phyloP scores from a whole-genome alignment of 2,888 invertebrate genomes.

The Noctuana brunneofusca region DNA sequence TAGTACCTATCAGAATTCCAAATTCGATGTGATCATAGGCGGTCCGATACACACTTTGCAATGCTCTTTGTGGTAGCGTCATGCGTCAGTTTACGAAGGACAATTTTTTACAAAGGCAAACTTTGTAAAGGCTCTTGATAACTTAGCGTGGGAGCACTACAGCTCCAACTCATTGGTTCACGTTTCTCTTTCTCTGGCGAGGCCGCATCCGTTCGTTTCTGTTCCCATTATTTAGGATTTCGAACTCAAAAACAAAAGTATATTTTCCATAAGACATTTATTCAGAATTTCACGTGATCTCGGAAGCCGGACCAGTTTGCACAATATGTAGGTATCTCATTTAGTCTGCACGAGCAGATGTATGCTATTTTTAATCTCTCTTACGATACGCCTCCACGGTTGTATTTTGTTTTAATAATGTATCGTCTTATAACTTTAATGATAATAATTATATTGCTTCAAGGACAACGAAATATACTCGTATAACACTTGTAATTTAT shows the following conservation, averaged over 20 bases:
- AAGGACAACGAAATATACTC: not conserved
- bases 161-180: constrained; percentile 23
- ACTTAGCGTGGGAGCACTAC: constrained; percentile 28
- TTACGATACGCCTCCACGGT: constrained; percentile 19
- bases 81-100: constrained; percentile 4
- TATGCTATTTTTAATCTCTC: constrained; percentile 39
- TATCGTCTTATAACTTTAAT: constrained; percentile 15
- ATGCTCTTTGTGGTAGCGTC: not conserved
- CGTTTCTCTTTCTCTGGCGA: constrained; percentile 34
- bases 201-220: constrained; percentile 39
- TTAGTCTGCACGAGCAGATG: constrained; percentile 36
- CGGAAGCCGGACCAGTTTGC: constrained; percentile 45
- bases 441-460: not conserved
- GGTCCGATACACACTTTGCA: not conserved
- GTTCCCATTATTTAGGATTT: constrained; percentile 40
- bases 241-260: constrained; percentile 38
- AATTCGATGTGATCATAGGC: not conserved
- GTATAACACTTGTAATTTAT: not conserved
- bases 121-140: constrained; percentile 24
- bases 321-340: constrained; percentile 27
- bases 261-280: constrained; percentile 33
- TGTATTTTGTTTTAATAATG: constrained; percentile 20
- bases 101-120: constrained; percentile 18
- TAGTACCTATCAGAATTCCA: not conserved
- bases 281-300: constrained; percentile 39